A percentile compares a stretch with the other conserved stretches of the same genome.
Conservation (phyloP, 2,113 vertebrate species). For the Corythornis madagascariensis region DNA sequence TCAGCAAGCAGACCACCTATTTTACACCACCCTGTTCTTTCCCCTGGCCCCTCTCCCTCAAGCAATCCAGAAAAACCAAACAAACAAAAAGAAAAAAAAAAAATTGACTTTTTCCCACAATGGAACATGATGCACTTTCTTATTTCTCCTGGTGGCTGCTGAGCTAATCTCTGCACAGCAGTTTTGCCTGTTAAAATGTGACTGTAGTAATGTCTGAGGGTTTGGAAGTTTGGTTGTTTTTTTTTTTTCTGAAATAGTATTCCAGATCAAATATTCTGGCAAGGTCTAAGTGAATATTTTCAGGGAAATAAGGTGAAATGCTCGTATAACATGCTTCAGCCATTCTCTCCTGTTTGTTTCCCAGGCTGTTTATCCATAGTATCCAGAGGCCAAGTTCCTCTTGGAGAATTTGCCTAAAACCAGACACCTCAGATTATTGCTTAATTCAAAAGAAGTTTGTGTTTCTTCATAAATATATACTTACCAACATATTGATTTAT, state of each 20-base stretch:
- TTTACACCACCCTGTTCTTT: not conserved
- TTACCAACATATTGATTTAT: not conserved
- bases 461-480: not conserved
- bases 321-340: not conserved
- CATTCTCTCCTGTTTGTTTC: not conserved
- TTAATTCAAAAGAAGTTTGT: not conserved
- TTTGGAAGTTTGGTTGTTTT: constrained; percentile 12
- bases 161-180: constrained; percentile 1
- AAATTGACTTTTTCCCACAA: not conserved
- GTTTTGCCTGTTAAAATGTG: not conserved
- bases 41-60: not conserved
- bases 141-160: constrained; percentile 8
- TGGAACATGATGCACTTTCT: constrained; percentile 2
- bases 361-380: not conserved
- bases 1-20: not conserved
- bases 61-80: not conserved
- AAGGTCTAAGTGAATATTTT: constrained; percentile 36
- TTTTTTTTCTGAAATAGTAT: constrained; percentile 25
- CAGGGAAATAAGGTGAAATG: constrained; percentile 3
- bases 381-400: not conserved
- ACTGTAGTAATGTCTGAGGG: not conserved
- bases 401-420: not conserved
- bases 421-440: not conserved
- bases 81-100: too few relatives aligned
- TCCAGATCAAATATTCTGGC: not conserved